Base-by-base conservation (phyloP, 2,113 vertebrate species). In the Lophura nycthemera region DNA sequence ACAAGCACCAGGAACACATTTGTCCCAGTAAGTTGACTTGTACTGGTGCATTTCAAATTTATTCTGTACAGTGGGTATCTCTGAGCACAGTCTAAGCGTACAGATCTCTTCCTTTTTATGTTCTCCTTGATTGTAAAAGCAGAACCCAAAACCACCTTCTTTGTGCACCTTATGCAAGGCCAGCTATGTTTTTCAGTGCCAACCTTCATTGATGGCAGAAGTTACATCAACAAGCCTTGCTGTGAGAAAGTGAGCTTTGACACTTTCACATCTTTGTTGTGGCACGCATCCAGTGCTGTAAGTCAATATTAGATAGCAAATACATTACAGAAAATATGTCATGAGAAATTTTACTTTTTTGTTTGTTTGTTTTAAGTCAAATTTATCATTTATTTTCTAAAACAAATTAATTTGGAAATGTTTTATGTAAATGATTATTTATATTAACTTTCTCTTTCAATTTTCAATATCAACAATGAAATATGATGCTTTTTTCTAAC, bases 301-400 rank as follows among this genome's bases (percentile, higher is more conserved):
- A 86, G 69, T 88, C 72, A 90, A 29, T 88, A 78, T 57, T 77
- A 78, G 43, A 42, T 73, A 74, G 48, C 30, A 93, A 92, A 84
- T 54, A 74, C 76, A 85, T 71, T 87, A 32, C 24, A 76, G 63
- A 59, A 91, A 59, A 22, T 42, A n/a, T 11, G 7, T 43, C 34
- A 32, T 9, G 36, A 82, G 38, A 22, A 76, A 83, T 69, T 67
- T 8, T 56, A 29, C 24, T 5, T 42, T 69, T 79, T 88, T 67
- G 19, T 50, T 50, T 50, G 21, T 16, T 30, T 25, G 6, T 18
- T 60, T 34, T 24, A 67, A 65, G 24, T 54, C 48, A 17, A 50
- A 67, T 78, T 85, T 76, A 64, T 48, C 17, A 32, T 84, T 94
- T 83, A 13, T 52, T 8, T 50, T 82, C 16, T 71, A 13, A 88